Conservation (phyloP, 2,113 vertebrate species). For the Hydropotes inermis region DNA sequence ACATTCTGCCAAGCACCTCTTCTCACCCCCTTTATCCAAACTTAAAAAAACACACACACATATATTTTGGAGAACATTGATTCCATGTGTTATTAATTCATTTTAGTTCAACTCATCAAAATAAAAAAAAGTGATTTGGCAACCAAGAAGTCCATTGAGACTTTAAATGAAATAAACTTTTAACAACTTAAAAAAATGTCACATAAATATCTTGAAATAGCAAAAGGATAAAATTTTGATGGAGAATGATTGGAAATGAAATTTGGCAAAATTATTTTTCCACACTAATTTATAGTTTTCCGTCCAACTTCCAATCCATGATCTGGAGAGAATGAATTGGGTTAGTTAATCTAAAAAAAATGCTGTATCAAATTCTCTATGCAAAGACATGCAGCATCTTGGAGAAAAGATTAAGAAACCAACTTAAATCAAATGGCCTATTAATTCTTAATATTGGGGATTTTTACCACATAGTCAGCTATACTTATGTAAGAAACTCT, state of each 20-base stretch:
- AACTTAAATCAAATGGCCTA: neutral
- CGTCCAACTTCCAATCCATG: conserved; percentile 44
- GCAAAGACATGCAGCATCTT: neutral
- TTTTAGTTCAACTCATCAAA: conserved; percentile 58
- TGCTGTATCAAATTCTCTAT: conserved; percentile 26
- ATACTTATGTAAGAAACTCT: conserved; percentile 31
- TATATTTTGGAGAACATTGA: conserved; percentile 67
- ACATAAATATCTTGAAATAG: conserved; percentile 45
- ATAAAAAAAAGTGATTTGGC: conserved; percentile 48
- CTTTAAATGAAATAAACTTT: conserved; percentile 59
- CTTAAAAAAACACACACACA: conserved; percentile 15
- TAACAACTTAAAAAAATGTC: conserved; percentile 45
- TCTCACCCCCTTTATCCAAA: conserved; percentile 40
- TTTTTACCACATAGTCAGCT: neutral
- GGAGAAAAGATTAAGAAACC: conserved; percentile 31
- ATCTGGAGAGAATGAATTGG: conserved; percentile 35
- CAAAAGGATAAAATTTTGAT: conserved; percentile 51
- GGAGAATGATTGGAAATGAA: conserved; percentile 51
- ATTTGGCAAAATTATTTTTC: conserved; percentile 64
- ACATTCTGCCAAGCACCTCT: conserved; percentile 59
- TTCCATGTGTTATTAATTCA: conserved; percentile 69
- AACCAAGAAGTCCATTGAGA: conserved; percentile 34
- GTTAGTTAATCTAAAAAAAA: conserved; percentile 36
- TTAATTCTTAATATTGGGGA: conserved; percentile 17
- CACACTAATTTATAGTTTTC: conserved; percentile 31